Evolutionary conservation across 2,797 vertebrate species (phyloP), one percentile per base, ranked within the genome.

Genomic region (Buceros bicornis): DNA sequence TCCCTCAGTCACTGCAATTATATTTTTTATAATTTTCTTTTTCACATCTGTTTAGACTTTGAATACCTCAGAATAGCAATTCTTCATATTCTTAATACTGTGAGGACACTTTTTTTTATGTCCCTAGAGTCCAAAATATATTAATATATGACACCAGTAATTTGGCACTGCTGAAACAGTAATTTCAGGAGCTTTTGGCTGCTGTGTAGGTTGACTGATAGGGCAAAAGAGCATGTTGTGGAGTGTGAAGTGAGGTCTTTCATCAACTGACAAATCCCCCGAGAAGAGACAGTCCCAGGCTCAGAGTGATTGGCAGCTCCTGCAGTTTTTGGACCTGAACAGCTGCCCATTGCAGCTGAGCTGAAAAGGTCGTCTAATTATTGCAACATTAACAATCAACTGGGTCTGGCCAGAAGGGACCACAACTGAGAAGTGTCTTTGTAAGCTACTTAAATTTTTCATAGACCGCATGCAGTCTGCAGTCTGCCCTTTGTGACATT

Each of bases 361-460:
- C 77, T 94, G 73, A 72, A 95, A 94, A 29, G 66, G 15, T 92
- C n/a, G 29, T 91, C 81, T 94, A 94, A 97, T 96, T 97, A 94
- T 65, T 3, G 4, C 57, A 86, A 62, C 54, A 35, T 82, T 95
- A 90, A 82, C 86, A 91, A 69, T 89, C 82, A 92, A 43, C 80
- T 82, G 28, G 15, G 81, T 92, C 66, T 88, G 58, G 40, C 58
- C 92, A 95, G 91, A 89, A 92, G 93, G 86, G 73, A 95, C 66
- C n/a, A 70, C 66, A 84, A 61, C 15, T 24, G 35, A 90, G 86
- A 94, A 92, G 35, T 56, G 2, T 0, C 20, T 91, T 79, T 79
- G 51, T 45, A 76, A 91, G 73, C 33, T 92, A 35, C 62, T 92
- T 90, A 76, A 91, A 56, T 78, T 96, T 96, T 92, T 90, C 77